These are phyloP conservation scores for Drosophila yakuba DNA, from an alignment of 1,140 invertebrate genomes.

Conservation along the genomic window DNA sequence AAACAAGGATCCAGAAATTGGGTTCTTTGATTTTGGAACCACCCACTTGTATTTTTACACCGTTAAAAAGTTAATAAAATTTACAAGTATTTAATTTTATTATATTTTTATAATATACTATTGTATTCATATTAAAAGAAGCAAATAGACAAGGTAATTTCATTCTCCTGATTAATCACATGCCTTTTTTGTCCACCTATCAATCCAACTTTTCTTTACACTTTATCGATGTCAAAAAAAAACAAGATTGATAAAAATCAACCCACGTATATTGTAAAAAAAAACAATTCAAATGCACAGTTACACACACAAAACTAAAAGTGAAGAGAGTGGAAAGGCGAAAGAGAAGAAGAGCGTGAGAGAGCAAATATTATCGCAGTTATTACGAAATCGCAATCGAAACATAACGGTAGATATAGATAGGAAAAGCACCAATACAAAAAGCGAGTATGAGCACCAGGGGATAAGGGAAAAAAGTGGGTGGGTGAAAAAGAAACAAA, in stretches of 20 bases:
- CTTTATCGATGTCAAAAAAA: conserved; percentile 20
- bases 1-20: neutral
- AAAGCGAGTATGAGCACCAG: conserved; percentile 24
- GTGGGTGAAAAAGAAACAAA: conserved; percentile 11
- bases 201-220: neutral
- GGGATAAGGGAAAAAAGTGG: neutral
- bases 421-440: conserved; percentile 45
- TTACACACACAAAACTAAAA: conserved; percentile 33
- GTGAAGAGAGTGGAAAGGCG: conserved; percentile 17
- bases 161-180: conserved; percentile 8
- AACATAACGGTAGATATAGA: conserved; percentile 70
- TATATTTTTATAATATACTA: too few relatives aligned
- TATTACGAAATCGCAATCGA: conserved; percentile 77
- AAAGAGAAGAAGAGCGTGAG: conserved; percentile 5
- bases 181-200: conserved; percentile 8
- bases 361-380: conserved; percentile 66
- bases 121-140: too few relatives aligned
- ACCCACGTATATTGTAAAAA: conserved; percentile 46
- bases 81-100: too few relatives aligned
- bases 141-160: neutral
- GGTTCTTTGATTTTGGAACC: neutral
- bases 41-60: too few relatives aligned
- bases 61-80: too few relatives aligned
- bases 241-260: conserved; percentile 42
- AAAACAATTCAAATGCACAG: conserved; percentile 37